These are phyloP conservation scores for Drosophila setifemur DNA, from an alignment of 1,140 invertebrate genomes.

Conservation along the genomic window DNA sequence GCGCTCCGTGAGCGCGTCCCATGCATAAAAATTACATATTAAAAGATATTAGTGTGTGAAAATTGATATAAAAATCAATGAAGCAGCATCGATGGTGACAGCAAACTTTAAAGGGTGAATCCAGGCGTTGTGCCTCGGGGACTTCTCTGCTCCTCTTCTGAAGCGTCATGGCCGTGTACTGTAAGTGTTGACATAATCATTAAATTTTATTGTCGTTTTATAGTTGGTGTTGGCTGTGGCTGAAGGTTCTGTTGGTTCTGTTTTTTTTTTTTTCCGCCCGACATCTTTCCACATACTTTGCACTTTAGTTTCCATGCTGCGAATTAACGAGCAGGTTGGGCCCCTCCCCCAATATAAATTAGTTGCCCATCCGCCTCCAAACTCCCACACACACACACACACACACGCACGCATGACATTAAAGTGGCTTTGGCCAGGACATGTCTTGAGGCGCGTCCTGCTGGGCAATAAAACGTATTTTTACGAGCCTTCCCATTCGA, in stretches of 20 bases:
- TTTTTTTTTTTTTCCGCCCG: not conserved
- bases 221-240: conserved; percentile 31
- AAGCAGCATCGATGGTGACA: conserved; percentile 52
- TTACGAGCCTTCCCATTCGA: conserved; percentile 68
- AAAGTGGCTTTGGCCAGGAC: conserved; percentile 47
- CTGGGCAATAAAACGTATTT: conserved; percentile 77
- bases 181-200: conserved; percentile 79
- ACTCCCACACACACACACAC: conserved; percentile 9
- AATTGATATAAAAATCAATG: conserved; percentile 81
- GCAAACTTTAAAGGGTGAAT: conserved; percentile 66
- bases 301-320: conserved; percentile 77
- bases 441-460: conserved; percentile 71
- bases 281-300: conserved; percentile 58
- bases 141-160: conserved; percentile 20
- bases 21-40: conserved; percentile 80
- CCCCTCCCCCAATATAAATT: conserved; percentile 65
- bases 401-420: conserved; percentile 52
- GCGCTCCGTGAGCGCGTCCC: conserved; percentile 27
- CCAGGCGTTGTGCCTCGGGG: conserved; percentile 7
- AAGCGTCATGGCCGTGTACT: conserved; percentile 61
- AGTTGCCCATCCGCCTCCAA: conserved; percentile 43
- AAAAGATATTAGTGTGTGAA: conserved; percentile 79
- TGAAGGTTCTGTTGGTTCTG: conserved; percentile 4
- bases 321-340: conserved; percentile 68
- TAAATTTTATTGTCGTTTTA: conserved; percentile 71